These are phyloP conservation scores for Egretta garzetta DNA, from an alignment of 2,113 vertebrate genomes.

Conservation along the genomic window DNA sequence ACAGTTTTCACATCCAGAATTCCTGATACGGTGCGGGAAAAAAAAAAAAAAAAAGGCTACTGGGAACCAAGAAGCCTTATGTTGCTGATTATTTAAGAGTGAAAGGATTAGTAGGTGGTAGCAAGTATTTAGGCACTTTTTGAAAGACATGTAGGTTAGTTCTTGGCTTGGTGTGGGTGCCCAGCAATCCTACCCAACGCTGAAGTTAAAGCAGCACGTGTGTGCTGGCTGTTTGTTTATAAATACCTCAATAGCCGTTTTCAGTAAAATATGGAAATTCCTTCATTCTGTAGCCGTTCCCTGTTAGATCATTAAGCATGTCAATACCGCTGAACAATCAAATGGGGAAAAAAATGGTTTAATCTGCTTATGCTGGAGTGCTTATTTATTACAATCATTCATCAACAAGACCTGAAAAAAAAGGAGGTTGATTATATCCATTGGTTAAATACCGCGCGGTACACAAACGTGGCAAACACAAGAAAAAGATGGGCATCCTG, in stretches of 20 bases:
- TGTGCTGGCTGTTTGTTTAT: constrained; percentile 35
- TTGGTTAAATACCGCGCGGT: constrained; percentile 63
- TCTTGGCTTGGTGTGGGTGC: constrained; percentile 6
- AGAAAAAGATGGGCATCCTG: constrained; percentile 73
- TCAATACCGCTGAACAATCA: constrained; percentile 76
- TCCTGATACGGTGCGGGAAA: neutral
- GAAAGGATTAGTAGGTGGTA: constrained; percentile 53
- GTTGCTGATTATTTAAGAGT: constrained; percentile 62
- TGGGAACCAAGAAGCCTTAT: neutral
- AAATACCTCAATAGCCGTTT: constrained; percentile 46
- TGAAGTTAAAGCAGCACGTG: constrained; percentile 8
- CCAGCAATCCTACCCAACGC: neutral
- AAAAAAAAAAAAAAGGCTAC: neutral
- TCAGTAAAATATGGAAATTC: constrained; percentile 70
- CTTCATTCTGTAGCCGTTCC: constrained; percentile 61
- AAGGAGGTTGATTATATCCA: constrained; percentile 51
- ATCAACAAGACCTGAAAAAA: constrained; percentile 55
- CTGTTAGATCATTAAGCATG: constrained; percentile 75
- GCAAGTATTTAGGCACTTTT: constrained; percentile 25
- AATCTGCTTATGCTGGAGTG: constrained; percentile 66
- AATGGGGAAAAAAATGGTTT: constrained; percentile 45
- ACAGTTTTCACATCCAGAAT: constrained; percentile 63
- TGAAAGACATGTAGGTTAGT: constrained; percentile 29
- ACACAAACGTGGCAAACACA: constrained; percentile 51
- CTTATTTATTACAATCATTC: constrained; percentile 71